Evolutionary conservation across 1,140 invertebrate species (phyloP).

Genomic region (Sycobia sp.): DNA sequence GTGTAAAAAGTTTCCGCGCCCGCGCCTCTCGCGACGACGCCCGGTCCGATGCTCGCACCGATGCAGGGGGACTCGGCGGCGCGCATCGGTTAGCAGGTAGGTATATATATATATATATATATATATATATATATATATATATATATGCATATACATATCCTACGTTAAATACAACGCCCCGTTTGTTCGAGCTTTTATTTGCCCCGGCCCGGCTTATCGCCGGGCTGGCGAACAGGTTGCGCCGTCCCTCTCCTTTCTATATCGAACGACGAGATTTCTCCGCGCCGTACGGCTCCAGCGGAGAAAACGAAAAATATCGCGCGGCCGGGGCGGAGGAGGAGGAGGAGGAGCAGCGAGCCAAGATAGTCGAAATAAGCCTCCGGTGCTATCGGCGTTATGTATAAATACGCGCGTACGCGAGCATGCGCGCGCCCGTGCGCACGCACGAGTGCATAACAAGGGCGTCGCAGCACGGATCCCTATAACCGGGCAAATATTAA

Average conservation of each 20-base stretch:
- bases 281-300: not conserved
- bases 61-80: not conserved
- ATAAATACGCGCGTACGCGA: not conserved
- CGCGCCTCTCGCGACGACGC: not conserved
- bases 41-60: not conserved
- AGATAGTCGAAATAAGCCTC: not conserved
- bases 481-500: constrained; percentile 53
- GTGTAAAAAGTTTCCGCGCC: constrained; percentile 21
- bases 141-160: too few species aligned
- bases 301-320: too few species aligned
- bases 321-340: too few species aligned
- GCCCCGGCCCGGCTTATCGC: constrained; percentile 55
- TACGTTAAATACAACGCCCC: constrained; percentile 52
- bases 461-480: too few species aligned
- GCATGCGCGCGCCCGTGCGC: too few species aligned
- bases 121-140: too few species aligned
- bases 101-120: too few species aligned
- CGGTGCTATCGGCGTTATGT: too few species aligned
- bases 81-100: too few species aligned
- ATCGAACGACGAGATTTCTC: not conserved
- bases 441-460: too few species aligned
- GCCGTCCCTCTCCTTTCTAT: constrained; percentile 9
- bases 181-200: constrained; percentile 61
- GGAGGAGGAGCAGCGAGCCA: too few species aligned
- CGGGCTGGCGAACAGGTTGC: constrained; percentile 39